Evolutionary conservation across 1,140 invertebrate genomes (phyloP).

Genomic region (Charaxes varanes): DNA sequence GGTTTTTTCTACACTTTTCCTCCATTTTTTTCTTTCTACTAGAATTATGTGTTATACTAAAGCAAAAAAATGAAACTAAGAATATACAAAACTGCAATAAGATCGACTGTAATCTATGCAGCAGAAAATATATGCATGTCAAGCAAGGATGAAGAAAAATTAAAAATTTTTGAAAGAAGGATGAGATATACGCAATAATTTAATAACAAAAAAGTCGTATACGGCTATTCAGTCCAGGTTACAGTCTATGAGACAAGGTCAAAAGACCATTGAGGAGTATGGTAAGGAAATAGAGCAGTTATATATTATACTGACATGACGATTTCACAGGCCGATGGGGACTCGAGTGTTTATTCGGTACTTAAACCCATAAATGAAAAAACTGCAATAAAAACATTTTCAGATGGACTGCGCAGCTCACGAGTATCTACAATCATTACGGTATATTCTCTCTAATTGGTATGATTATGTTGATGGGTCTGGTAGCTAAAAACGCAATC

Average conservation of each 20-base stretch:
- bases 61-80: no score
- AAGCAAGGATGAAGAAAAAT: no score
- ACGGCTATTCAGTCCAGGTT: constrained; percentile 4
- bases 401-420: not conserved
- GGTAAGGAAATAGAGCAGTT: constrained; percentile 17
- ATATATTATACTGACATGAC: constrained; percentile 17
- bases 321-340: constrained; percentile 19
- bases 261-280: constrained; percentile 8
- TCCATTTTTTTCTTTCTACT: no score
- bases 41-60: no score
- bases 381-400: constrained; percentile 1
- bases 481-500: no score
- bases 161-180: no score
- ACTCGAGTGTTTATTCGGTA: not conserved
- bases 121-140: no score
- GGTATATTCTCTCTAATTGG: no score
- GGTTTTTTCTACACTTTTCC: no score
- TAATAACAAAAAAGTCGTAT: constrained; percentile 6
- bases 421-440: not conserved
- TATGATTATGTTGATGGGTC: no score
- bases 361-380: constrained; percentile 2
- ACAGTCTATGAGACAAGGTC: constrained; percentile 4
- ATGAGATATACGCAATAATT: constrained; percentile 4
- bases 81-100: no score
- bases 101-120: no score